These are phyloP conservation scores for Trisateles emortualis DNA, from an alignment of 2,888 invertebrate genomes.

Conservation along the genomic window DNA sequence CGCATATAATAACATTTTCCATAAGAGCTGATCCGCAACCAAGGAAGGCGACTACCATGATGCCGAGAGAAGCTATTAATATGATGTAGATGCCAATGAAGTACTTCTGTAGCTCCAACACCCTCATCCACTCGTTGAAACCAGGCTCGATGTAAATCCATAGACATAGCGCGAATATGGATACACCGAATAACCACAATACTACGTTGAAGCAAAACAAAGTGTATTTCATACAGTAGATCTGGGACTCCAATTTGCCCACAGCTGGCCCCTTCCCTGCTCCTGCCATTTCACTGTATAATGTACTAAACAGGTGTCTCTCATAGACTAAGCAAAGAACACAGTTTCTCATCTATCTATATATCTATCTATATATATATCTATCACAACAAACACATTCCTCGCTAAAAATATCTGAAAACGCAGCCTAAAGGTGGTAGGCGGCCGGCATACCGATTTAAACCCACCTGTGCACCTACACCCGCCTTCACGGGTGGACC, in stretches of 20 bases:
- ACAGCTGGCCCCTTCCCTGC: slow-evolving; percentile 83
- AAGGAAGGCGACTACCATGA: slow-evolving; percentile 92
- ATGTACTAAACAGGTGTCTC: too few relatives aligned
- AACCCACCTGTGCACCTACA: too few relatives aligned
- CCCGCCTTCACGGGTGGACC: too few relatives aligned
- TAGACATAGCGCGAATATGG: slow-evolving; percentile 92
- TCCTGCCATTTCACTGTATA: slow-evolving; percentile 87
- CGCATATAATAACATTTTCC: slow-evolving; percentile 90
- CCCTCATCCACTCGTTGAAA: slow-evolving; percentile 93
- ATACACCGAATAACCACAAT: slow-evolving; percentile 92
- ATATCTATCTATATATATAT: too few relatives aligned
- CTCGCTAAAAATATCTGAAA: too few relatives aligned
- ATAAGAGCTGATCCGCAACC: slow-evolving; percentile 94
- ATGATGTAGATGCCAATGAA: slow-evolving; percentile 95
- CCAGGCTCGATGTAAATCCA: slow-evolving; percentile 94
- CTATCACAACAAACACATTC: too few relatives aligned
- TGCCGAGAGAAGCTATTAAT: slow-evolving; percentile 89
- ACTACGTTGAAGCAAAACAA: slow-evolving; percentile 93
- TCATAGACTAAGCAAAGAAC: too few relatives aligned
- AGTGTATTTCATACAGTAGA: slow-evolving; percentile 93
- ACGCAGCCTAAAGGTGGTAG: too few relatives aligned
- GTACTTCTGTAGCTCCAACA: slow-evolving; percentile 91
- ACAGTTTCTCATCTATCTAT: too few relatives aligned
- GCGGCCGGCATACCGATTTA: too few relatives aligned
- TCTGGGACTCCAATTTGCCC: slow-evolving; percentile 90